Percentiles rank a stretch among this genome's conserved stretches.
phyloP scores from a whole-genome alignment of 2,797 vertebrate species.

The Sebastes alutus region DNA sequence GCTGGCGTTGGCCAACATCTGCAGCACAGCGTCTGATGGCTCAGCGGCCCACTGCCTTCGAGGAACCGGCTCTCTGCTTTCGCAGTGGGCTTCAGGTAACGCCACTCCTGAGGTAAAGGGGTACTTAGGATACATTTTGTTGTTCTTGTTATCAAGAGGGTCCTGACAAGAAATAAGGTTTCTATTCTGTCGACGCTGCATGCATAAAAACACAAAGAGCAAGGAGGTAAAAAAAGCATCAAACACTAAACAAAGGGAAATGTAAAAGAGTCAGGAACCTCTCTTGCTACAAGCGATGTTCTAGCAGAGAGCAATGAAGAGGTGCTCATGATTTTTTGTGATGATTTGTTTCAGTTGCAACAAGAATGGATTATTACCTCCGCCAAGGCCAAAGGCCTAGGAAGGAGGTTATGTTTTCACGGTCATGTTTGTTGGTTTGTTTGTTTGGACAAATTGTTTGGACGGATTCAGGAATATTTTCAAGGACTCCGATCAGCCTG shows the following conservation, averaged over 20 bases:
- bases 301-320: neutral
- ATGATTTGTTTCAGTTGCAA: neutral
- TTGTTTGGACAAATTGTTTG: too few species aligned
- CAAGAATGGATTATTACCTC: neutral
- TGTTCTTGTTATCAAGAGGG: neutral
- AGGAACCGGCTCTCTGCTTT: slow-evolving; percentile 10
- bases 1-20: slow-evolving; percentile 80
- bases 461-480: too few species aligned
- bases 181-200: neutral
- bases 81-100: neutral
- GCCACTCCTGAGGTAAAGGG: slow-evolving; percentile 23
- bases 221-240: neutral
- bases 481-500: too few species aligned
- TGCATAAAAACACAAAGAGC: neutral
- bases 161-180: neutral
- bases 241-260: neutral
- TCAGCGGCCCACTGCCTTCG: slow-evolving; percentile 84
- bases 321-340: neutral
- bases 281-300: neutral
- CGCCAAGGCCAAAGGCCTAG: too few species aligned
- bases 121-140: neutral
- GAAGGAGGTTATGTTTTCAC: too few species aligned
- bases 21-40: slow-evolving; percentile 68
- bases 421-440: too few species aligned
- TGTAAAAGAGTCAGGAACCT: neutral